These are phyloP conservation scores for Apamea anceps DNA, from an alignment of 2,888 invertebrate genomes.

Conservation along the genomic window DNA sequence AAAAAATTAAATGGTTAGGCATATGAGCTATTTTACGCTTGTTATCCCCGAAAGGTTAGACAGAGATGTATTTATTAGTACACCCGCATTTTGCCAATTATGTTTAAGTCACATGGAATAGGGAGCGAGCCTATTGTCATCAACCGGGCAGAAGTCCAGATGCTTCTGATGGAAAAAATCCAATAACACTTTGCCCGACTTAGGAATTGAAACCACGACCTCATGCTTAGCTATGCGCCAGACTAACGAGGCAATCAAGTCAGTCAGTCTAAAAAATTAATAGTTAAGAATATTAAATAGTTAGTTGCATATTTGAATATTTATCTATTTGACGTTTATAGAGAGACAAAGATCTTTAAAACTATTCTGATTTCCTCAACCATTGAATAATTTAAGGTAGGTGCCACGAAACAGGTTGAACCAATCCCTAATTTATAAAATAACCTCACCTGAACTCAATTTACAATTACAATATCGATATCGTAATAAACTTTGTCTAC, in stretches of 20 bases:
- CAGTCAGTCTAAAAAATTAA: background rate
- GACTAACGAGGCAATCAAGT: background rate
- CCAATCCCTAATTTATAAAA: slow-evolving; percentile 27
- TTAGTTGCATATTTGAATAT: background rate
- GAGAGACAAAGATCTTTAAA: background rate
- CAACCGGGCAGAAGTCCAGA: background rate
- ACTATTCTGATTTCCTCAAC: background rate
- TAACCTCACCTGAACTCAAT: slow-evolving; percentile 33
- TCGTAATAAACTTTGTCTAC: slow-evolving; percentile 35
- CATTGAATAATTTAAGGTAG: background rate
- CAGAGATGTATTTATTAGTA: background rate
- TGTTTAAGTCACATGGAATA: background rate
- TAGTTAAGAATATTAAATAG: background rate
- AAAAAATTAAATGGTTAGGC: too few relatives aligned
- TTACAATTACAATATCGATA: slow-evolving; percentile 52
- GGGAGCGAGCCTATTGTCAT: background rate
- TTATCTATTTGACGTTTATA: background rate
- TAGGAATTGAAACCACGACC: background rate
- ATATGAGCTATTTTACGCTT: too few relatives aligned
- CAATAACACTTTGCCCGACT: background rate
- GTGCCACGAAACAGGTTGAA: slow-evolving; percentile 18
- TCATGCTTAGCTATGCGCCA: background rate
- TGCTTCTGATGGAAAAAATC: background rate
- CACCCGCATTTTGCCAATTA: background rate
- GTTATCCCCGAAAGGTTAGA: background rate